Conservation (phyloP, 2,888 invertebrate genomes). For the Axea sp. region DNA sequence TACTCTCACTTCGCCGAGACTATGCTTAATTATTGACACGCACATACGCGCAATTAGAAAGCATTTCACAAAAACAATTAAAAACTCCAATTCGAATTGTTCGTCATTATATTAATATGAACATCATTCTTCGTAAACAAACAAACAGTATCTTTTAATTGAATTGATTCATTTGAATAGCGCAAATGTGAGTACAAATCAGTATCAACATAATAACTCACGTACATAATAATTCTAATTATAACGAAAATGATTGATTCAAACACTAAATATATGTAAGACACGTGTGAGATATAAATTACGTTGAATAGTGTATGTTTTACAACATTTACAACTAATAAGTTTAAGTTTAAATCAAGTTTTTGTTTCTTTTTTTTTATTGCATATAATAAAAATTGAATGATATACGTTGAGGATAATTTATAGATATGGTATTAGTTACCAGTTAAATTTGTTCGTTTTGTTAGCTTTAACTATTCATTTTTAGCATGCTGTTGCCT, state of each 20-base stretch:
- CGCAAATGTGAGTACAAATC: not conserved
- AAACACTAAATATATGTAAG: too few species aligned
- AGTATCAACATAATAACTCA: not conserved
- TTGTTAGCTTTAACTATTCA: too few species aligned
- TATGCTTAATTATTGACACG: not conserved
- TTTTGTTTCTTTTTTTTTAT: too few species aligned
- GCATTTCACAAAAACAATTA: not conserved
- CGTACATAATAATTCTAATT: not conserved
- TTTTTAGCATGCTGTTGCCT: too few species aligned
- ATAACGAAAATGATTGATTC: not conserved
- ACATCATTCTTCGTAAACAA: not conserved
- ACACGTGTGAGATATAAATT: too few species aligned
- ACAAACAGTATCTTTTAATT: constrained; percentile 5
- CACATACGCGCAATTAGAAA: not conserved
- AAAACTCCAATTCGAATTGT: not conserved
- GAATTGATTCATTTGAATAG: constrained; percentile 1
- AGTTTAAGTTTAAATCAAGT: too few species aligned
- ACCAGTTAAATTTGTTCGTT: too few species aligned
- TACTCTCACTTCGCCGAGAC: not conserved
- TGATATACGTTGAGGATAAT: too few species aligned
- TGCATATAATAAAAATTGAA: too few species aligned
- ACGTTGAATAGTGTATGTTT: too few species aligned
- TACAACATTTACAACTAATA: too few species aligned
- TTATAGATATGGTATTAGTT: too few species aligned
- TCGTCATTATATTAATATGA: not conserved